These are phyloP conservation scores for Pinctada fucata DNA, from an alignment of 2,888 invertebrate species.

Conservation along the genomic window DNA sequence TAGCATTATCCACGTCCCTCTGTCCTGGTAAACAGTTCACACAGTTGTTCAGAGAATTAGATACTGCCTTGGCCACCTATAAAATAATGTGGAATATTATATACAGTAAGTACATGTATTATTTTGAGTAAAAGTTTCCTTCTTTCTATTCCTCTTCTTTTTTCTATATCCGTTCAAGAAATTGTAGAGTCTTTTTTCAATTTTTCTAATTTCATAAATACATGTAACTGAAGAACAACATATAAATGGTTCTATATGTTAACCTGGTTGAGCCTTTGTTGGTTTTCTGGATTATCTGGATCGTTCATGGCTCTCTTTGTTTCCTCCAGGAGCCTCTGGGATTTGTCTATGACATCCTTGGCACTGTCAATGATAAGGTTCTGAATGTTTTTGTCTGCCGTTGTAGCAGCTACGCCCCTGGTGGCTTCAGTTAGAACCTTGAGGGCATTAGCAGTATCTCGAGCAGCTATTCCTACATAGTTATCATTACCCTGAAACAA, in stretches of 20 bases:
- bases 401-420: conserved; percentile 81
- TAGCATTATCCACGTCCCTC: conserved; percentile 93
- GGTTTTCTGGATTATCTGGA: conserved; percentile 82
- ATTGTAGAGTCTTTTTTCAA: no score
- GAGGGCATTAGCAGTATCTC: conserved; percentile 88
- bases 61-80: conserved; percentile 78
- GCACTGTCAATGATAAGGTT: conserved; percentile 80
- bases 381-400: conserved; percentile 78
- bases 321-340: conserved; percentile 87
- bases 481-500: conserved; percentile 83
- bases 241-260: no score
- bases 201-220: background rate
- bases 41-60: conserved; percentile 82
- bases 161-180: no score
- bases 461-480: conserved; percentile 88
- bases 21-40: conserved; percentile 94
- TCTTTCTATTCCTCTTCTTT: no score
- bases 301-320: conserved; percentile 86
- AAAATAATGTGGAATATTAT: conserved; percentile 6
- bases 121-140: no score
- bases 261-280: conserved; percentile 83
- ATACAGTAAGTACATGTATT: no score
- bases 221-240: no score
- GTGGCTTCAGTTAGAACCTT: conserved; percentile 86
- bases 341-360: conserved; percentile 88